Conservation (phyloP, 1,140 invertebrate species). For the Apocrypta bakeri region DNA sequence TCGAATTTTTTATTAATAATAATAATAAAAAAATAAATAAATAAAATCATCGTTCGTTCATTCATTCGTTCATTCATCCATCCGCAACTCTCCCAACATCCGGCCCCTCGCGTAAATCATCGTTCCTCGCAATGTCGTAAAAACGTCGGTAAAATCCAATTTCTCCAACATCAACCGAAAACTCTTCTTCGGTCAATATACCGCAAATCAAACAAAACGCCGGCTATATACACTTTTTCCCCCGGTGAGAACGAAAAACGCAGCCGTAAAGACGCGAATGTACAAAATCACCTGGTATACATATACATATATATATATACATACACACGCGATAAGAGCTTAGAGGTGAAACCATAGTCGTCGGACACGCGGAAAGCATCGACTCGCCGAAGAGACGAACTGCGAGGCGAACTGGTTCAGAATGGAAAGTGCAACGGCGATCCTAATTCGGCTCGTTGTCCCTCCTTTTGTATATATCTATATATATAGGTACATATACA, state of each 20-base stretch:
- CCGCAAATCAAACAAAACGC: neutral
- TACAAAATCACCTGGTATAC: neutral
- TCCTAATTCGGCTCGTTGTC: constrained; percentile 48
- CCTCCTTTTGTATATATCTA: neutral
- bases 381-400: constrained; percentile 3
- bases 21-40: no score
- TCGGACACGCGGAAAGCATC: neutral
- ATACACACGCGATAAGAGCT: neutral
- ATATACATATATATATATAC: no score
- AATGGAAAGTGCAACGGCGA: constrained; percentile 54
- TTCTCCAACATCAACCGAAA: neutral
- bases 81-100: neutral
- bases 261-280: no score
- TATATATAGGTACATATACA: neutral
- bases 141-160: neutral
- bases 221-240: no score
- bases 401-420: constrained; percentile 52
- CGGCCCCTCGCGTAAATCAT: neutral
- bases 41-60: no score
- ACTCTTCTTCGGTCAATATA: neutral
- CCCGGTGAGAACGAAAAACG: neutral
- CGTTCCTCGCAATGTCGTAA: neutral
- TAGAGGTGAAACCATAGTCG: neutral
- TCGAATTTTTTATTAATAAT: no score
- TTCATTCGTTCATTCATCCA: no score